Evolutionary conservation across 1,140 invertebrate genomes (phyloP).

Genomic region (Gryllus bimaculatus): DNA sequence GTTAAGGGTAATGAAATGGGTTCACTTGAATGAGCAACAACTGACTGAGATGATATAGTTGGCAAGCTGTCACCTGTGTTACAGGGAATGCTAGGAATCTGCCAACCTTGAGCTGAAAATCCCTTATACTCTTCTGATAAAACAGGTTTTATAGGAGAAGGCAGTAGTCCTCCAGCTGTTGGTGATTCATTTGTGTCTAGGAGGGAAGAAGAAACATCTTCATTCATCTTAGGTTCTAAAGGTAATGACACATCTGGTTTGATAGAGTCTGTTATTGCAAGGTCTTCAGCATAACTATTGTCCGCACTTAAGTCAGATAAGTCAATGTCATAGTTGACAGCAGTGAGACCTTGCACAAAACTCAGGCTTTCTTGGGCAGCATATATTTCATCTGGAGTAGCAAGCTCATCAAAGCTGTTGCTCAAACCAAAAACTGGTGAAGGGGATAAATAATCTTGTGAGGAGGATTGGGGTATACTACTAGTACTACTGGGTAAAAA

Average conservation of each 20-base stretch:
- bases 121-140: slow-evolving; percentile 49
- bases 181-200: slow-evolving; percentile 25
- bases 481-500: not conserved
- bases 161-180: slow-evolving; percentile 38
- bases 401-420: slow-evolving; percentile 43
- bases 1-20: not conserved
- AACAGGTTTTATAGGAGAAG: slow-evolving; percentile 49
- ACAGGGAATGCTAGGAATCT: slow-evolving; percentile 63
- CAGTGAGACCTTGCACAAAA: slow-evolving; percentile 41
- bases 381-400: slow-evolving; percentile 47
- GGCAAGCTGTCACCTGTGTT: slow-evolving; percentile 48
- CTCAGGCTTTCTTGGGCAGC: slow-evolving; percentile 23
- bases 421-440: slow-evolving; percentile 40
- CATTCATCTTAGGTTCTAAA: slow-evolving; percentile 30
- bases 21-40: not conserved
- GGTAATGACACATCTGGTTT: slow-evolving; percentile 25
- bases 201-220: slow-evolving; percentile 34
- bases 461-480: not conserved
- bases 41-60: not conserved
- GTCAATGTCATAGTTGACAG: slow-evolving; percentile 63
- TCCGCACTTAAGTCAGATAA: slow-evolving; percentile 58
- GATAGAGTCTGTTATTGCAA: slow-evolving; percentile 23
- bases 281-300: slow-evolving; percentile 38
- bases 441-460: slow-evolving; percentile 40
- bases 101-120: slow-evolving; percentile 54